phyloP scores from a whole-genome alignment of 2,113 vertebrate genomes.

The Stegostoma tigrinum region DNA sequence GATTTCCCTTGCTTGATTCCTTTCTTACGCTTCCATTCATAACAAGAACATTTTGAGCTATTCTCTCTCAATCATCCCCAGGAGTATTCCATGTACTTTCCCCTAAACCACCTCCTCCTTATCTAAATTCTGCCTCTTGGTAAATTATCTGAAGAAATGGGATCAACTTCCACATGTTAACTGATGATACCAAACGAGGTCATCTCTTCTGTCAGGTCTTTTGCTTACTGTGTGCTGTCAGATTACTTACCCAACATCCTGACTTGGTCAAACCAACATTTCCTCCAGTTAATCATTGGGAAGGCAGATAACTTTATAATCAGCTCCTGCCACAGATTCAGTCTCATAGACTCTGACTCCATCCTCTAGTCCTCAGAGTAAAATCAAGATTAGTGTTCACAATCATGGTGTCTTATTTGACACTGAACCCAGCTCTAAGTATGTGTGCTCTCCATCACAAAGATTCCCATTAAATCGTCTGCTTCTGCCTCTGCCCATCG shows the following conservation, averaged over 20 bases:
- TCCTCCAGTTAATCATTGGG: background rate
- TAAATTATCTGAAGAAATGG: background rate
- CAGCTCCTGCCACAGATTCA: background rate
- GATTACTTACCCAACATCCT: background rate
- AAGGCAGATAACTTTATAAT: too few species aligned
- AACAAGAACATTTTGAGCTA: background rate
- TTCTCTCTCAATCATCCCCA: too few species aligned
- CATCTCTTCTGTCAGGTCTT: background rate
- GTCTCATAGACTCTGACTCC: background rate
- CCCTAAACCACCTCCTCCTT: background rate
- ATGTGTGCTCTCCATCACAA: background rate
- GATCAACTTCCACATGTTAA: background rate
- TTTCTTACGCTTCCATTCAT: background rate
- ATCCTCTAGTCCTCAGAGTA: too few species aligned
- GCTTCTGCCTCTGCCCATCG: background rate
- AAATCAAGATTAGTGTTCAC: too few species aligned
- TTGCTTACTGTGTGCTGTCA: background rate
- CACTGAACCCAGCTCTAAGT: background rate
- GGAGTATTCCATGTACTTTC: background rate
- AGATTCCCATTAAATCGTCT: background rate
- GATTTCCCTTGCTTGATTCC: background rate
- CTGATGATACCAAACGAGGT: background rate
- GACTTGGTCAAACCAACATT: background rate
- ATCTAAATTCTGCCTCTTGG: background rate
- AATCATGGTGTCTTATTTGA: too few species aligned